A percentile compares a stretch with the other conserved stretches of the same genome.
These are phyloP conservation scores for Elmis aenea DNA, from an alignment of 2,888 invertebrate genomes.

Conservation along the genomic window DNA sequence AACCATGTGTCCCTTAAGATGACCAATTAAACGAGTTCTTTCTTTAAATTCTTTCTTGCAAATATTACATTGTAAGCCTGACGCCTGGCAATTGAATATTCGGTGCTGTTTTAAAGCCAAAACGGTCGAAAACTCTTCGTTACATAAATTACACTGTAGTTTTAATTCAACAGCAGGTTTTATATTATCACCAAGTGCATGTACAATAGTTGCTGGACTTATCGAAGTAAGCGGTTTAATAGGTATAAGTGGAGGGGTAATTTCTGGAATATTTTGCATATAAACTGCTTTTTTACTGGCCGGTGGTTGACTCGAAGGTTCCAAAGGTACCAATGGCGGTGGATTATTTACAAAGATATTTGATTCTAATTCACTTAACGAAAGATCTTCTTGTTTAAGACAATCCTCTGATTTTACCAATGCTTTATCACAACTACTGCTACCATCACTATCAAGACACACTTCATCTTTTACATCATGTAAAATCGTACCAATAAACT, in stretches of 20 bases:
- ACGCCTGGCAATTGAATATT: slow-evolving; percentile 29
- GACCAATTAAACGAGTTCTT: slow-evolving; percentile 37
- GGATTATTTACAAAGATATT: slow-evolving; percentile 28
- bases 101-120: slow-evolving; percentile 34
- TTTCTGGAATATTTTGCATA: slow-evolving; percentile 25
- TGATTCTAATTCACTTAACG: slow-evolving; percentile 4
- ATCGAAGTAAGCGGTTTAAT: slow-evolving; percentile 31
- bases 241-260: slow-evolving; percentile 41
- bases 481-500: slow-evolving; percentile 17
- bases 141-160: slow-evolving; percentile 33
- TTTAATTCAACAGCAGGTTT: slow-evolving; percentile 27
- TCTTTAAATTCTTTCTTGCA: slow-evolving; percentile 40
- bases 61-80: slow-evolving; percentile 37
- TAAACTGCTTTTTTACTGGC: slow-evolving; percentile 2
- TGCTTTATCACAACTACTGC: slow-evolving; percentile 4
- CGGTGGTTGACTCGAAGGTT: slow-evolving; percentile 19
- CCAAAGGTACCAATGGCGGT: slow-evolving; percentile 40
- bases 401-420: background rate
- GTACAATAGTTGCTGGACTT: slow-evolving; percentile 23
- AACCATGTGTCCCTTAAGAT: slow-evolving; percentile 42
- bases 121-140: slow-evolving; percentile 33
- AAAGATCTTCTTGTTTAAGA: background rate
- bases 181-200: slow-evolving; percentile 24
- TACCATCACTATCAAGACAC: slow-evolving; percentile 4
- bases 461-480: slow-evolving; percentile 15